Conservation (phyloP, 2,113 vertebrate genomes). For the Cryptoleucopteryx plumbea region DNA sequence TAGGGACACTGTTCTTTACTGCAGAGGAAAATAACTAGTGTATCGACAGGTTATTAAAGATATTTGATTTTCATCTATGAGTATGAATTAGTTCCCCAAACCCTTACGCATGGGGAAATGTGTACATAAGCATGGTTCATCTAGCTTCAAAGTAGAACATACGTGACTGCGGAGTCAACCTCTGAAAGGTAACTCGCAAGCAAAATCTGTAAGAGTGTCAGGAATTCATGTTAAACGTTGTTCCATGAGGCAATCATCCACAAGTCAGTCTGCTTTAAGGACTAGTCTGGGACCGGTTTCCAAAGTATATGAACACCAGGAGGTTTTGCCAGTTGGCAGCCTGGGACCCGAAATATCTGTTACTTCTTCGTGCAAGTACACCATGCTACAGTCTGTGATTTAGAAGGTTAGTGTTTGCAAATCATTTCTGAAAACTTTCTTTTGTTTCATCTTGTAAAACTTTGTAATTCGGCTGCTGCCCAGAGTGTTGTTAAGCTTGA, state of each 20-base stretch:
- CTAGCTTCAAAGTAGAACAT: not conserved
- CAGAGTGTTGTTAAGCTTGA: not conserved
- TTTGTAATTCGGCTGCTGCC: not conserved
- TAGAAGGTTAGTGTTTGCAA: not conserved
- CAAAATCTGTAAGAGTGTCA: not conserved
- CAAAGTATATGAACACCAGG: not conserved
- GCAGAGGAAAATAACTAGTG: not conserved
- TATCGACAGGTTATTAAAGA: not conserved
- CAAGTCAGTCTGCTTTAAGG: not conserved
- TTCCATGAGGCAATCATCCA: not conserved
- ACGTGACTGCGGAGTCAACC: not conserved
- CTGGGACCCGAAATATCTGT: not conserved
- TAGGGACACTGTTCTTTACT: not conserved
- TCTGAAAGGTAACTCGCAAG: not conserved
- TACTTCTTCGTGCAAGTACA: not conserved
- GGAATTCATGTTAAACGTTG: not conserved
- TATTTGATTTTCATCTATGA: not conserved
- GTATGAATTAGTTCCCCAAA: not conserved
- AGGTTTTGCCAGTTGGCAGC: slow-evolving; percentile 37
- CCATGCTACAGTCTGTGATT: not conserved
- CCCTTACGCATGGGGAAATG: not conserved
- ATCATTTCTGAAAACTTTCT: slow-evolving; percentile 1
- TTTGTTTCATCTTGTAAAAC: slow-evolving; percentile 13
- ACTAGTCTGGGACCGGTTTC: not conserved
- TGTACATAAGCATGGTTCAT: not conserved